Evolutionary conservation across 2,888 invertebrate genomes (phyloP).

Genomic region (Oscheius sp.): DNA sequence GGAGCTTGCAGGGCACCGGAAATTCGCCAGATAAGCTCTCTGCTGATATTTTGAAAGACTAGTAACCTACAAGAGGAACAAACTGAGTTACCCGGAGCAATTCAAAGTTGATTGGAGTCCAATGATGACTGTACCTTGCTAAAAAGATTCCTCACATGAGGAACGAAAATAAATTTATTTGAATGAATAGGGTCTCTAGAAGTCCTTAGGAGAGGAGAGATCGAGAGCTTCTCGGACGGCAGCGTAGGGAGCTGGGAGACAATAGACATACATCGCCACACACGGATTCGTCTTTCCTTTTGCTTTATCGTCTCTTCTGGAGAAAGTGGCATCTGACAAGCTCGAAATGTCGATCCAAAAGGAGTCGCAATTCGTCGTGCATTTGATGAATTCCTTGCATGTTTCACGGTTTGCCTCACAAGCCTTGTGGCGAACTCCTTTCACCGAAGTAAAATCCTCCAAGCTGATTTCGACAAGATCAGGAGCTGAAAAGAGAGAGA

Average conservation of each 20-base stretch:
- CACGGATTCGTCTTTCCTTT: conserved; percentile 1
- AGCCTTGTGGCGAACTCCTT: background rate
- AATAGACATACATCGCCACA: conserved; percentile 10
- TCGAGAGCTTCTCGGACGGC: too few relatives aligned
- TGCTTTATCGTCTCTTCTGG: background rate
- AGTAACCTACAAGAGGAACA: too few relatives aligned
- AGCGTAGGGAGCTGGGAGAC: conserved; percentile 8
- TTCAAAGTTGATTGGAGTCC: too few relatives aligned
- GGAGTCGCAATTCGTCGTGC: background rate
- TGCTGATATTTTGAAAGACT: too few relatives aligned
- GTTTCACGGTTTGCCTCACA: background rate
- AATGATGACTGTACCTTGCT: too few relatives aligned
- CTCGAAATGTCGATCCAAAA: background rate
- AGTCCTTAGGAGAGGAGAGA: too few relatives aligned
- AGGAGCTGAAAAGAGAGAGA: background rate
- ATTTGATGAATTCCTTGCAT: conserved; percentile 1
- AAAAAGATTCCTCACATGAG: too few relatives aligned
- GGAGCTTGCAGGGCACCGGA: too few relatives aligned
- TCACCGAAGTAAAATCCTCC: background rate
- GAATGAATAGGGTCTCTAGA: too few relatives aligned
- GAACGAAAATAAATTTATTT: too few relatives aligned
- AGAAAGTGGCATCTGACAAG: background rate
- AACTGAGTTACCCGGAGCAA: too few relatives aligned
- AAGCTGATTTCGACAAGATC: background rate
- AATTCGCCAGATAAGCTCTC: too few relatives aligned